Base-by-base conservation (phyloP, 2,888 invertebrate genomes). In the Heteromyza rotundicornis region DNA sequence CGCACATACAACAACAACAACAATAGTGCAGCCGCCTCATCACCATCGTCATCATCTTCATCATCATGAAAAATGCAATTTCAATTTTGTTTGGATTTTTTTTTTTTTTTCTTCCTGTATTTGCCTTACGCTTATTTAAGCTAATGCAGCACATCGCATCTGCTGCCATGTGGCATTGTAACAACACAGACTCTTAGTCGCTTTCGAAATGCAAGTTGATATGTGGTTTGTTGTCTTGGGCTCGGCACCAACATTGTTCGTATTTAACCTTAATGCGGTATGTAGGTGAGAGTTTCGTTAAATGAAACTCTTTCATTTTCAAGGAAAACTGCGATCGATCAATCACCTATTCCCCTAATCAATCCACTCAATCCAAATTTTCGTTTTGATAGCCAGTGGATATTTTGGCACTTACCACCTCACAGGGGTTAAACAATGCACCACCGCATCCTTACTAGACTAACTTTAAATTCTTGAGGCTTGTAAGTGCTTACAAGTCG, bases 31-130 rank as follows among this genome's bases (percentile, higher is more conserved):
- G 22, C 59, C 57, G 51, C 49, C 56, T 19, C 51, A 58, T 17
- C 56, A 60, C 51, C 64, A 67, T 63, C 71, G 20, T 47, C 47
- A 19, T 47, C 20, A 19, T 47, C 47, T 3, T 17, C 47, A 27
- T 47, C 47, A 75, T 71, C 75, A 72, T 72, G 75, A 72, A 73
- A 75, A 77, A 78, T 76, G 70, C 73, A 76, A 74, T 77, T 77
- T 68, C 76, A 75, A 76, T 74, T 74, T 72, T 53, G 63, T 56
- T 60, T 53, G 52, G 58, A 59, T 59, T 54, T 59, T 20, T 20
- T 47, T 49, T 10, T 57, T 57, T 10, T 44, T 47, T 24, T 24
- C 55, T 49, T 27, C 22, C 44, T 51, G 53, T 62, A 57, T 62
- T 57, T 62, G 36, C 57, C 57, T 62, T 57, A 57, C 57, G 62